Evolutionary conservation across 2,888 invertebrate species (phyloP).

Genomic region (Hoplodrina ambigua): DNA sequence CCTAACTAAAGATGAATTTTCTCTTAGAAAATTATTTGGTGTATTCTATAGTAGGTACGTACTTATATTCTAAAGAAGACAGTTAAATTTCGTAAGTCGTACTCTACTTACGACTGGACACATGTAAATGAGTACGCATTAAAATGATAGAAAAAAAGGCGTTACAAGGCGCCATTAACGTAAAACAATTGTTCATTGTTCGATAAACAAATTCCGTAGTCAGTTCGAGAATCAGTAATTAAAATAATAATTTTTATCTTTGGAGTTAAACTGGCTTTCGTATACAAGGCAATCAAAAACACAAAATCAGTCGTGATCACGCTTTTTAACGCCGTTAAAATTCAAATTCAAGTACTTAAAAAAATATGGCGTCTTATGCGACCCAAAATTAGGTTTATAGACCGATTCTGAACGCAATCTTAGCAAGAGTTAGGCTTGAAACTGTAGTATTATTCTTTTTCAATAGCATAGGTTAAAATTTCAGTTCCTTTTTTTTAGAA

Average conservation of each 20-base stretch:
- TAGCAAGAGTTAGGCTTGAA: background rate
- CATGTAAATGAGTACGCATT: constrained; percentile 2
- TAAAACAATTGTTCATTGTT: background rate
- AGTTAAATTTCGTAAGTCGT: background rate
- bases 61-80: background rate
- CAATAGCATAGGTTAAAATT: too few species aligned
- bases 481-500: constrained; percentile 19
- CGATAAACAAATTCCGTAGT: background rate
- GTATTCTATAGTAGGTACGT: background rate
- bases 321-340: background rate
- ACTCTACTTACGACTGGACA: background rate
- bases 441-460: background rate
- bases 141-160: background rate
- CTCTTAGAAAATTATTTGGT: constrained; percentile 14
- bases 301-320: background rate
- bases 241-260: background rate
- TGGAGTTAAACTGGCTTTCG: background rate
- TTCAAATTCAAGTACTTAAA: background rate
- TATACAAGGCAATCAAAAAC: background rate
- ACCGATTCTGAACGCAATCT: background rate
- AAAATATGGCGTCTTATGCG: background rate
- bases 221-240: constrained; percentile 1
- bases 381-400: background rate
- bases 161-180: background rate
- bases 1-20: too few species aligned